phyloP scores from a whole-genome alignment of 2,797 vertebrate genomes.

The Lateolabrax maculatus region DNA sequence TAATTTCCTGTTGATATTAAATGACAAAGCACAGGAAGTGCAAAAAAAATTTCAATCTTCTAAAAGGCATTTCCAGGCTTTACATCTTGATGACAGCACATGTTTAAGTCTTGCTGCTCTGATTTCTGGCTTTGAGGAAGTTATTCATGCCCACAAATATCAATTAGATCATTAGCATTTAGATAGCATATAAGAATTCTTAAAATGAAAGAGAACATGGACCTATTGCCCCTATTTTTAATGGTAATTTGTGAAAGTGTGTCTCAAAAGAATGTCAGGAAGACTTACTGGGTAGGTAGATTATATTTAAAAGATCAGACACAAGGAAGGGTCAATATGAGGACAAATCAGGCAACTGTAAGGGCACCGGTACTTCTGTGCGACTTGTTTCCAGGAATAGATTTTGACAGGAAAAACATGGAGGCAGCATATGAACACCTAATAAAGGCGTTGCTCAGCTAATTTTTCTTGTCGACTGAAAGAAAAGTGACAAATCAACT shows the following conservation, averaged over 20 bases:
- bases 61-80: slow-evolving; percentile 42
- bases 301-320: slow-evolving; percentile 71
- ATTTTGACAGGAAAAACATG: slow-evolving; percentile 31
- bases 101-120: slow-evolving; percentile 32
- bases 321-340: slow-evolving; percentile 46
- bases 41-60: slow-evolving; percentile 7
- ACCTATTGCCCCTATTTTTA: slow-evolving; percentile 59
- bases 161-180: slow-evolving; percentile 81
- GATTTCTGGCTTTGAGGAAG: slow-evolving; percentile 50
- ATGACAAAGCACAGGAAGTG: not conserved
- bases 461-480: slow-evolving; percentile 30
- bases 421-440: slow-evolving; percentile 48
- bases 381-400: slow-evolving; percentile 36
- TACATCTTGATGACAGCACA: slow-evolving; percentile 54
- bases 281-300: slow-evolving; percentile 39
- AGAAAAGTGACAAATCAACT: slow-evolving; percentile 23
- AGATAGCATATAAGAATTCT: slow-evolving; percentile 61
- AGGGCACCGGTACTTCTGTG: slow-evolving; percentile 19
- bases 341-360: slow-evolving; percentile 34
- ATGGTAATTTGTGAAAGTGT: slow-evolving; percentile 62
- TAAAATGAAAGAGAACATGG: slow-evolving; percentile 55
- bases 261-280: slow-evolving; percentile 63
- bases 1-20: not conserved
- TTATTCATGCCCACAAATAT: slow-evolving; percentile 72
- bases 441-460: slow-evolving; percentile 29